phyloP scores from a whole-genome alignment of 2,113 vertebrate species.

The Phaethon lepturus region DNA sequence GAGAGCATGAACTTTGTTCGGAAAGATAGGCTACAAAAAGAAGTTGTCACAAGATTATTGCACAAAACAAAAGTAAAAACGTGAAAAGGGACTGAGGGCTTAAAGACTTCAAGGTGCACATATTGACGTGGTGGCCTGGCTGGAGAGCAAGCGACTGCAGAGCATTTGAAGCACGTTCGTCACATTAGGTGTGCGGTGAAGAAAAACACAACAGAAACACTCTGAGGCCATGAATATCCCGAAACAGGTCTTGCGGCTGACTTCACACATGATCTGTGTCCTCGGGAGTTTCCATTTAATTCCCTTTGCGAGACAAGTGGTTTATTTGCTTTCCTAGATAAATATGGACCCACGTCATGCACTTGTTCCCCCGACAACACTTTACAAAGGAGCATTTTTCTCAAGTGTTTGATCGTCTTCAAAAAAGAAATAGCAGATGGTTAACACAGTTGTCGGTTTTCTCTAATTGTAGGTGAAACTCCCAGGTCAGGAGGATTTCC shows the following conservation, averaged over 20 bases:
- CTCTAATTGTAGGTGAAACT: constrained; percentile 57
- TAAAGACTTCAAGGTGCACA: neutral
- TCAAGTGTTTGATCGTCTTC: neutral
- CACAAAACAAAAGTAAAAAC: neutral
- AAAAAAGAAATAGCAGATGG: constrained; percentile 55
- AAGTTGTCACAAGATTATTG: neutral
- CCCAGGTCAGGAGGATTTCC: constrained; percentile 35
- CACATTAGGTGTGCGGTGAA: neutral
- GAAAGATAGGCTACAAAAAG: neutral
- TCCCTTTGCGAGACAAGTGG: constrained; percentile 5
- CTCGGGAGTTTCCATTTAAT: constrained; percentile 34
- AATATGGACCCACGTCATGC: constrained; percentile 30
- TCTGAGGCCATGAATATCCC: neutral
- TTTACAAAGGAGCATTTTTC: constrained; percentile 59
- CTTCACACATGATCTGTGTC: constrained; percentile 47
- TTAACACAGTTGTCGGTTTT: constrained; percentile 32
- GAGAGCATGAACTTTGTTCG: rapidly evolving
- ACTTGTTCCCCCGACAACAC: constrained; percentile 57
- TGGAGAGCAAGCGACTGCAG: neutral
- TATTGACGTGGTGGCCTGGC: neutral
- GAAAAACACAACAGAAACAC: constrained; percentile 27
- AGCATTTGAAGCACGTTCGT: neutral
- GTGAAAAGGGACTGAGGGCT: neutral
- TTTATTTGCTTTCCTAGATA: constrained; percentile 61
- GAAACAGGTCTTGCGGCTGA: neutral